Conservation (phyloP, 2,888 invertebrate genomes). For the Drosophila formosana region DNA sequence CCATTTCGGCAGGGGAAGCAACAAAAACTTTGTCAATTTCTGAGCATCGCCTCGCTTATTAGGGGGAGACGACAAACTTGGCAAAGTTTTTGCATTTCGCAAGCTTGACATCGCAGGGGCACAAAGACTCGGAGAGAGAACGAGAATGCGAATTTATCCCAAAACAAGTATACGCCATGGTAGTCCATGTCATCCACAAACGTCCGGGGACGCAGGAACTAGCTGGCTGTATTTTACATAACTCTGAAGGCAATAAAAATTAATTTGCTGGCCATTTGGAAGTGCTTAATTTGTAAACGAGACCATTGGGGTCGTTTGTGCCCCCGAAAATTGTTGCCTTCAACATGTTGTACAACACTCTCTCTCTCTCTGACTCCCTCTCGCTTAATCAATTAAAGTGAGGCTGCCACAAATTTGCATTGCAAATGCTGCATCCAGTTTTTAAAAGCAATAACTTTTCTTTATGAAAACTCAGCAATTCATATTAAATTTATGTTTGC, state of each 20-base stretch:
- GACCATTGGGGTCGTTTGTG: slow-evolving; percentile 70
- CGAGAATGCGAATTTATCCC: slow-evolving; percentile 13
- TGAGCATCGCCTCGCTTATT: slow-evolving; percentile 46
- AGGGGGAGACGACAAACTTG: slow-evolving; percentile 51
- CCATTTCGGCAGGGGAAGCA: slow-evolving; percentile 31
- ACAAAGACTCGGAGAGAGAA: neutral
- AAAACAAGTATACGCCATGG: slow-evolving; percentile 4
- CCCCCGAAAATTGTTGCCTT: slow-evolving; percentile 38
- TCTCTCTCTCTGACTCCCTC: slow-evolving; percentile 1
- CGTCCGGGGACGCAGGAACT: slow-evolving; percentile 27
- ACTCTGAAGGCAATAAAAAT: slow-evolving; percentile 79
- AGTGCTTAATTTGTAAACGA: slow-evolving; percentile 82
- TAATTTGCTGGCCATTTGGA: slow-evolving; percentile 80
- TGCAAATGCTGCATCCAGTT: slow-evolving; percentile 1
- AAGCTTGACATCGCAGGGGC: slow-evolving; percentile 26
- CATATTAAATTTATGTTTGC: neutral
- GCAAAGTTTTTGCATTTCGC: slow-evolving; percentile 70
- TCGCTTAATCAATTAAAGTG: slow-evolving; percentile 22
- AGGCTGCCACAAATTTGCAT: slow-evolving; percentile 19
- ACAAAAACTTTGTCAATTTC: slow-evolving; percentile 74
- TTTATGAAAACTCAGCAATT: neutral
- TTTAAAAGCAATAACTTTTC: neutral
- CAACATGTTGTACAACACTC: slow-evolving; percentile 45
- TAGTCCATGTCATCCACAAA: neutral
- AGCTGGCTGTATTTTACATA: slow-evolving; percentile 73